Base-by-base conservation (phyloP, 2,888 invertebrate genomes). In the Zelleria hepariella region DNA sequence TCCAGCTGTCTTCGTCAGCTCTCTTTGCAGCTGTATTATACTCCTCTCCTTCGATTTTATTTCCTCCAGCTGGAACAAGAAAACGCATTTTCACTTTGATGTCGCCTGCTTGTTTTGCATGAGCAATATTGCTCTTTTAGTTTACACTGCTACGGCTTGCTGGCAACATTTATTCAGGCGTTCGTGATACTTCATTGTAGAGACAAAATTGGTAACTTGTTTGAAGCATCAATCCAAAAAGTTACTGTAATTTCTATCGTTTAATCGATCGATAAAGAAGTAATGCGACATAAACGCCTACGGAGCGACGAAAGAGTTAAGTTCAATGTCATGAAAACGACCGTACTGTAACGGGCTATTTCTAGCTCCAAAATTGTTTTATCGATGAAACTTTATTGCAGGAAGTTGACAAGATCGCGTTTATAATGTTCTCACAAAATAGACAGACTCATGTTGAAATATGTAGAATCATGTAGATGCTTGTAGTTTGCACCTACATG, bases 1-100 rank as follows among this genome's bases (percentile, higher is more conserved):
- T 61, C 74, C 65, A 51, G 77, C 68, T 62, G 72, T 68, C 68
- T 78, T 73, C 74, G 81, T 77, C 71, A 74, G 76, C 70, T 85
- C 87, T 68, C 87, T 71, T 72, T 75, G 83, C 70, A 90, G 71
- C 79, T 91, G 92, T 80, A 90, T 86, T 73, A 92, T 91, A 77
- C 90, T 86, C 76, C 92, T 90, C 82, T 92, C 92, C 82, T 92
- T 92, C 87, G 92, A 90, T 90, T 92, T 92, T 71, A 92, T 90
- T 91, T 92, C 92, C 91, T 92, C 92, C 91, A 92, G 91, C 92
- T 92, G 83, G 25, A 78, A 78, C 72, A 67, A 77, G 74, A 63
- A 63, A 53, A 47, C 51, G 62, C 32, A 1, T 42, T 42, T 42
- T 42, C 4, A 42, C 2, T 15, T 15, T 15, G 32, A 15, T 2